Conservation (phyloP, 2,113 vertebrate genomes). For the Cinclus mexicanus region DNA sequence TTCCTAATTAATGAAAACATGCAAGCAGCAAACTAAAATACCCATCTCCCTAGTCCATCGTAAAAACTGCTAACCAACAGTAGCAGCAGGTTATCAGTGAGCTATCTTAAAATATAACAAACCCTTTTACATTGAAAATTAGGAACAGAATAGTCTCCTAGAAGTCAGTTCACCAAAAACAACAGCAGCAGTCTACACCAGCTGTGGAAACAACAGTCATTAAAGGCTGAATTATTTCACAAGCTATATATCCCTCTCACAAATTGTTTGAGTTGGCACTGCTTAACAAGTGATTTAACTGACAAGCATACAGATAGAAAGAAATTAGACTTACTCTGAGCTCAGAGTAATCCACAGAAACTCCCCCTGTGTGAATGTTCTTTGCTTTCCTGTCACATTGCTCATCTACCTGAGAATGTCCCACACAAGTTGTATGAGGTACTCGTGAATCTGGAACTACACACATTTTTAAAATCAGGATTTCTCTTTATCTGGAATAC, state of each 20-base stretch:
- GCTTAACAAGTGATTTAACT: background rate
- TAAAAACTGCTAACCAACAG: background rate
- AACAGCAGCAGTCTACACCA: background rate
- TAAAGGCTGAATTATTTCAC: background rate
- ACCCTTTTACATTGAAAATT: background rate
- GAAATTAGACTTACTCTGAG: constrained; percentile 76
- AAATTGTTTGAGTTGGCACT: background rate
- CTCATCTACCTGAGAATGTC: constrained; percentile 69
- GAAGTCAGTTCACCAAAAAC: background rate
- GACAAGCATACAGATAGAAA: background rate
- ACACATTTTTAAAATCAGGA: background rate
- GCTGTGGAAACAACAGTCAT: background rate
- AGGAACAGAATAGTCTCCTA: background rate
- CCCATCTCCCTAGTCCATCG: background rate
- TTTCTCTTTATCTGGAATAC: background rate
- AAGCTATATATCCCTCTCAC: background rate
- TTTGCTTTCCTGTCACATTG: constrained; percentile 69
- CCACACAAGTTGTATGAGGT: background rate
- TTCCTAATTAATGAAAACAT: background rate
- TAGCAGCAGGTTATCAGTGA: background rate
- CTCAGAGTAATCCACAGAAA: constrained; percentile 79
- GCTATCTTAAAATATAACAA: background rate
- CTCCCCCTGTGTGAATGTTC: constrained; percentile 62
- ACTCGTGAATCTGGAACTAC: background rate
- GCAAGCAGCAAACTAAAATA: background rate